Evolutionary conservation across 64 coral and sea anemone genomes (phyloP), one percentile per base, ranked within the genome.

Genomic region (Trachythela sp.): DNA sequence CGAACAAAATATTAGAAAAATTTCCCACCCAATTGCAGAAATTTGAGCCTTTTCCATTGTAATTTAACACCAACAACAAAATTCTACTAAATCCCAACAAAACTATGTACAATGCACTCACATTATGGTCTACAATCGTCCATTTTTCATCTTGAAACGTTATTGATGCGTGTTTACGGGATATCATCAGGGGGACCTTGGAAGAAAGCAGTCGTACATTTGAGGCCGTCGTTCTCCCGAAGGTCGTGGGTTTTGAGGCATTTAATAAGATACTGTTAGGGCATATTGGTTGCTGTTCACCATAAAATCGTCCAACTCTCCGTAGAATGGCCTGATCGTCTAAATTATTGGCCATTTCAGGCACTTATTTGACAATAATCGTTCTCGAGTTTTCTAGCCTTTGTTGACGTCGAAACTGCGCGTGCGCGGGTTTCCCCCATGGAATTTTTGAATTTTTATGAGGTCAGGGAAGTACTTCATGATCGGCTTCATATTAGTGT

Each of bases 81-180:
- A 45, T 6, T 45, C 11, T 45, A 11, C 42, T 45, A 45, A 45
- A 45, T 45, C 11, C 4, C 42, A 45, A 26, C 56, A n/a, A 27
- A 64, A n/a, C 56, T n/a, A 20, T 6, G 15, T 38, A 18, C 15
- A 37, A 37, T 80, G 20, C 3, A 80, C 75, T 37, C 30, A 80
- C 75, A 29, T 80, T 80, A 18, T 80, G 75, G 35, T 80, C 75
- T 8, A 37, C 20, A 15, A 80, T 80, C 2, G 33, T 13, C 75
- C 75, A 80, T 29, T 14, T 39, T 14, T 80, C 30, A 29, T 80
- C 37, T 80, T 80, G 26, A 80, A 80, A 80, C 8, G 9, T 34
- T 37, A 80, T 39, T 29, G 75, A 80, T 17, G 75, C 75, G 37
- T 80, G 75, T 80, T 80, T 80, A 29, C 75, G 26, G 20, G 75